A percentile compares a stretch with the other conserved stretches of the same genome.
phyloP scores from a whole-genome alignment of 2,113 vertebrate genomes.

The Leptobrachium ailaonicum region DNA sequence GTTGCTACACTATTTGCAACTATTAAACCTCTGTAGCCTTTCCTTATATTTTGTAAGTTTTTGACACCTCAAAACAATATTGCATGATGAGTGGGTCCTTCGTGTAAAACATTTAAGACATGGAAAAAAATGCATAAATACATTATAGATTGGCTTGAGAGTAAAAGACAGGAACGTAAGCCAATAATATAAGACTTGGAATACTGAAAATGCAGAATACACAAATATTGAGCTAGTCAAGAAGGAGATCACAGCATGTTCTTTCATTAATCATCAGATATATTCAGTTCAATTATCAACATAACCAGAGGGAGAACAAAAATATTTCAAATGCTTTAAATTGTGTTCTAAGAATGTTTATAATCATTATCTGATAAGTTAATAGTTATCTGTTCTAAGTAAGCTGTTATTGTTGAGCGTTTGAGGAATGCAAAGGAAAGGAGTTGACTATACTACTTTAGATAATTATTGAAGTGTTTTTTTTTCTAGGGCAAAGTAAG shows the following conservation, averaged over 20 bases:
- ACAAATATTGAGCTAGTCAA: not conserved
- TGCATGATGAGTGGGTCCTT: too few species aligned
- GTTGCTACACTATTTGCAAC: too few species aligned
- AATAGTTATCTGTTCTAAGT: constrained; percentile 31
- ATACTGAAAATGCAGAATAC: not conserved
- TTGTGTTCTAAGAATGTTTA: constrained; percentile 29
- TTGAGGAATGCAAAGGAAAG: constrained; percentile 8
- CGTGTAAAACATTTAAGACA: too few species aligned
- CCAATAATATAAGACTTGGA: not conserved
- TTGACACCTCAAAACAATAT: too few species aligned
- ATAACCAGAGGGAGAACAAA: constrained; percentile 2
- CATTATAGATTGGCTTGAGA: not conserved
- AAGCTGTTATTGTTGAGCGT: constrained; percentile 15
- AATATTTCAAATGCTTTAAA: constrained; percentile 35
- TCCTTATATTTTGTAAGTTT: too few species aligned
- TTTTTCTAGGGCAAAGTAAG: not conserved
- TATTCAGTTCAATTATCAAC: constrained; percentile 21
- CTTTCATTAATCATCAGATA: constrained; percentile 26
- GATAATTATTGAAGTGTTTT: constrained; percentile 10
- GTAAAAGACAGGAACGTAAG: not conserved
- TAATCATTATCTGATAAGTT: constrained; percentile 28
- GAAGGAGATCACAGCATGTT: not conserved
- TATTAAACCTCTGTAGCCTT: too few species aligned
- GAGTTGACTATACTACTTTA: constrained; percentile 3
- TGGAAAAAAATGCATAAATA: too few species aligned